phyloP scores from a whole-genome alignment of 2,888 invertebrate genomes.

The Orchesella flavescens region DNA sequence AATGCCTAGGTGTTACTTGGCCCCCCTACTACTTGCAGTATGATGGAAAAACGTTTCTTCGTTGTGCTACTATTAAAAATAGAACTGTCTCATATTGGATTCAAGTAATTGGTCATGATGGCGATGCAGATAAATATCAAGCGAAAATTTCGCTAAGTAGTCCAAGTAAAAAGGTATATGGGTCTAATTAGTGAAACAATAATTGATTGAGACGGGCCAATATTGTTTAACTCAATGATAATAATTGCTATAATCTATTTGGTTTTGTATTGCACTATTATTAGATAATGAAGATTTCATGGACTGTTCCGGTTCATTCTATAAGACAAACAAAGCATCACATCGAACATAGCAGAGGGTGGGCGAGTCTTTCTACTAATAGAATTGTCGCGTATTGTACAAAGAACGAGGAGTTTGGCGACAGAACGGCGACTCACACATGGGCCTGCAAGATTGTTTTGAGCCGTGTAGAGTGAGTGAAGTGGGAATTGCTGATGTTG shows the following conservation, averaged over 20 bases:
- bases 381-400: neutral
- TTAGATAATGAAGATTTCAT: conserved; percentile 12
- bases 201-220: neutral
- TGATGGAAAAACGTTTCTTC: conserved; percentile 29
- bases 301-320: conserved; percentile 27
- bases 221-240: neutral
- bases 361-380: neutral
- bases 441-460: conserved; percentile 6
- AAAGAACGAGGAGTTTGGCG: neutral
- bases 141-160: neutral
- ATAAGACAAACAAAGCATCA: neutral
- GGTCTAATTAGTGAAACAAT: no score
- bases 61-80: conserved; percentile 19
- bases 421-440: conserved; percentile 7
- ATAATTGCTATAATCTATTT: neutral
- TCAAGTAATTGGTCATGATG: conserved; percentile 24
- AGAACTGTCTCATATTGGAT: conserved; percentile 17
- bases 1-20: conserved; percentile 22
- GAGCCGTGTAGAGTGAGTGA: neutral
- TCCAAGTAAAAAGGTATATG: conserved; percentile 11
- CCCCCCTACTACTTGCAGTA: conserved; percentile 26
- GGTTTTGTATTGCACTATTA: neutral
- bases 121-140: neutral
- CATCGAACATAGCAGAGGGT: neutral
- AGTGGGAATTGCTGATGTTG: no score